phyloP scores from a whole-genome alignment of 2,888 invertebrate species.

The Folsomia candida region DNA sequence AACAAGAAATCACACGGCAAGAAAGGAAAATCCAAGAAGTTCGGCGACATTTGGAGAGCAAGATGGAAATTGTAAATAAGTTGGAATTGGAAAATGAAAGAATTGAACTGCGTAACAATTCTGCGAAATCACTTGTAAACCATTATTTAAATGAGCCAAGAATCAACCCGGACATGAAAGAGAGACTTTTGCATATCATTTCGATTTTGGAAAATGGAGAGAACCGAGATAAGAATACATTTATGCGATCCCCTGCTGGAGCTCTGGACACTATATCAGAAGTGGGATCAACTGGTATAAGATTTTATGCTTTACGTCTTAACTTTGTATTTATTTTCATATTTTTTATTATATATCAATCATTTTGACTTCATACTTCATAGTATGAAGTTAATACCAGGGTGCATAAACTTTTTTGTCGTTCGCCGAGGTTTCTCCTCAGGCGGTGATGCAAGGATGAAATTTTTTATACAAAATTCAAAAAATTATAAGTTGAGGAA shows the following conservation, averaged over 20 bases:
- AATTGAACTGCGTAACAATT: slow-evolving; percentile 28
- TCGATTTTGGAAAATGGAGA: slow-evolving; percentile 44
- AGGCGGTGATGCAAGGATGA: no score
- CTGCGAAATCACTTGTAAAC: slow-evolving; percentile 38
- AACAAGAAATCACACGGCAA: slow-evolving; percentile 69
- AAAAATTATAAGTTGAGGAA: slow-evolving; percentile 6
- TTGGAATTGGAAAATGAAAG: slow-evolving; percentile 40
- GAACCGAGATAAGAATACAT: not conserved
- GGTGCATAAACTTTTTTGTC: not conserved
- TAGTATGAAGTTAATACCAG: no score
- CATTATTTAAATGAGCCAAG: slow-evolving; percentile 39
- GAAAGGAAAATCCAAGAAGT: slow-evolving; percentile 79
- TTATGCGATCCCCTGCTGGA: slow-evolving; percentile 38
- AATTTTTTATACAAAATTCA: no score
- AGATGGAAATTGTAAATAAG: slow-evolving; percentile 40
- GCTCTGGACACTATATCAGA: slow-evolving; percentile 54
- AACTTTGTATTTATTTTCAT: slow-evolving; percentile 4
- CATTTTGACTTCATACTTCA: no score
- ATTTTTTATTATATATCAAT: no score
- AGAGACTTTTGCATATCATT: slow-evolving; percentile 36
- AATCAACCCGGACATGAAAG: slow-evolving; percentile 36
- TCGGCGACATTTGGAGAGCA: slow-evolving; percentile 61
- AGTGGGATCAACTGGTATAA: slow-evolving; percentile 67
- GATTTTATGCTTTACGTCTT: not conserved
- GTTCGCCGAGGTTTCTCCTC: no score